Percentiles rank a stretch among this genome's conserved stretches.
These are phyloP conservation scores for Gnatocerus cornutus DNA, from an alignment of 2,888 invertebrate genomes.

Conservation along the genomic window DNA sequence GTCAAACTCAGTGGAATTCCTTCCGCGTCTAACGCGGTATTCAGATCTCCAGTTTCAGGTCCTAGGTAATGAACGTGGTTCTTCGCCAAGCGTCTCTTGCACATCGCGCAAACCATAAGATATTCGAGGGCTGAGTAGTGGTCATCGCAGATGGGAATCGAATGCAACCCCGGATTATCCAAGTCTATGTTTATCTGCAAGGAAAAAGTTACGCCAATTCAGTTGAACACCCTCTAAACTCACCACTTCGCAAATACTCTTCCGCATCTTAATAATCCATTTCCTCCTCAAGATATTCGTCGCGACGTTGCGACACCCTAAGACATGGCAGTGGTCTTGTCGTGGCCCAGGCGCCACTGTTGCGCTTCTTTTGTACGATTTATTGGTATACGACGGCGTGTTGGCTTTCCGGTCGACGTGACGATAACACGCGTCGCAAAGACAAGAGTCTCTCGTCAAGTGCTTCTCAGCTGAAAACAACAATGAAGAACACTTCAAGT, in stretches of 20 bases:
- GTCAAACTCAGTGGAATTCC: slow-evolving; percentile 80
- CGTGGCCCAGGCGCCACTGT: slow-evolving; percentile 68
- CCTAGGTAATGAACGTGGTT: slow-evolving; percentile 85
- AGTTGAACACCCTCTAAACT: slow-evolving; percentile 47
- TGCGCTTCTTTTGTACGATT: slow-evolving; percentile 66
- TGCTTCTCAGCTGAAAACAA: slow-evolving; percentile 81
- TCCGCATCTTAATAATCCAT: slow-evolving; percentile 82
- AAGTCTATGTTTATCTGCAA: slow-evolving; percentile 75
- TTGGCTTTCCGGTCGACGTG: slow-evolving; percentile 89
- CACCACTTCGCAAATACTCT: slow-evolving; percentile 79
- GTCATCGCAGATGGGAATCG: slow-evolving; percentile 79
- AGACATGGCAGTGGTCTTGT: slow-evolving; percentile 77
- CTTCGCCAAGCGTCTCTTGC: slow-evolving; percentile 82
- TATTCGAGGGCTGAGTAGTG: slow-evolving; percentile 83
- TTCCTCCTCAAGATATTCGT: slow-evolving; percentile 81
- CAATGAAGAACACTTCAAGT: background rate
- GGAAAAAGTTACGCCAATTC: background rate
- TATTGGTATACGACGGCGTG: slow-evolving; percentile 79
- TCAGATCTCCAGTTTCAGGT: slow-evolving; percentile 73
- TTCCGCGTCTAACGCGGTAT: slow-evolving; percentile 74
- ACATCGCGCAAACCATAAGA: slow-evolving; percentile 84
- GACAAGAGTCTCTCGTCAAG: slow-evolving; percentile 86
- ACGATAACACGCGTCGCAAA: slow-evolving; percentile 91
- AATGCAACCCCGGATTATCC: slow-evolving; percentile 79
- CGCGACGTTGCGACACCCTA: slow-evolving; percentile 76